Evolutionary conservation across 2,113 vertebrate genomes (phyloP).

Genomic region (Turnix velox): DNA sequence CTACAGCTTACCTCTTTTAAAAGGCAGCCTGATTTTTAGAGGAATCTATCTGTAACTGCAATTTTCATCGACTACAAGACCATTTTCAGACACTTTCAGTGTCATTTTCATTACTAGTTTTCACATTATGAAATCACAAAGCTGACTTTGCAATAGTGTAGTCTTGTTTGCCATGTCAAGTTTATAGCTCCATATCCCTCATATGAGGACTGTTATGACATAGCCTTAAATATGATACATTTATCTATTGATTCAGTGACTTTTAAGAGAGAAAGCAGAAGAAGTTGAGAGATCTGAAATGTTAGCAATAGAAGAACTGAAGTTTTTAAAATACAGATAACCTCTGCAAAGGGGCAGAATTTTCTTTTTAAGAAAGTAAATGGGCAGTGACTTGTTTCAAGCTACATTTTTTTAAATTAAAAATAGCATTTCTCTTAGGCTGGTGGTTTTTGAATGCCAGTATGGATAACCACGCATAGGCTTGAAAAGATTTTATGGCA

Average conservation of each 20-base stretch:
- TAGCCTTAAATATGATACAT: background rate
- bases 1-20: background rate
- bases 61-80: background rate
- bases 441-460: background rate
- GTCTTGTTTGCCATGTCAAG: background rate
- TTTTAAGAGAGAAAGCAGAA: background rate
- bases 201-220: slow-evolving; percentile 13
- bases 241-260: background rate
- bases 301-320: background rate
- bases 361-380: background rate
- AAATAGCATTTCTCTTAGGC: background rate
- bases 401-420: background rate
- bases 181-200: background rate
- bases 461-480: background rate
- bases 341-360: background rate
- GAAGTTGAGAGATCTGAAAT: background rate
- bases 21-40: background rate
- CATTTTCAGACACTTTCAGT: background rate
- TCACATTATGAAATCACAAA: background rate
- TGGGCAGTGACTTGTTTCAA: background rate
- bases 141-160: background rate
- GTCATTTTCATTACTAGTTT: background rate
- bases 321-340: background rate
- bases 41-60: background rate
- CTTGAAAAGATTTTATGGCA: background rate